These are phyloP conservation scores for Germaria angustata DNA, from an alignment of 2,888 invertebrate genomes.

Conservation along the genomic window DNA sequence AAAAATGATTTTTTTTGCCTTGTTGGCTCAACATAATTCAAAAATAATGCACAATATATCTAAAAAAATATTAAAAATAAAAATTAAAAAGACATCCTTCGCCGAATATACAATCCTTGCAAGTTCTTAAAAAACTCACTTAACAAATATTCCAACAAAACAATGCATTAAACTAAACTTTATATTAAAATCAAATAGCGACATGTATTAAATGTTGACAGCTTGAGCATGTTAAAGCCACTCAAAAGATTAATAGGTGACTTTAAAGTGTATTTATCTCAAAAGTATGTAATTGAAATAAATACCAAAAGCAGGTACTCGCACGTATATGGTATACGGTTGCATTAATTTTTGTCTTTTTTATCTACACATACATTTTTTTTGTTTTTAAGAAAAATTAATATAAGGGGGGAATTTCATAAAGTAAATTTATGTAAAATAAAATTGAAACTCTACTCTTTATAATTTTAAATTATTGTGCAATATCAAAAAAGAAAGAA, in stretches of 20 bases:
- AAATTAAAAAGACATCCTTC: too few species aligned
- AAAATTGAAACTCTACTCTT: constrained; percentile 14
- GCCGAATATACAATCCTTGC: background rate
- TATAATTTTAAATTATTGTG: constrained; percentile 15
- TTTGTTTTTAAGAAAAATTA: too few species aligned
- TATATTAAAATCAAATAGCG: background rate
- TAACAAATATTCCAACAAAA: background rate
- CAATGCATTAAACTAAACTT: constrained; percentile 10
- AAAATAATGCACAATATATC: too few species aligned
- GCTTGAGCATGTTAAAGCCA: constrained; percentile 31
- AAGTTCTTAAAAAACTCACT: background rate
- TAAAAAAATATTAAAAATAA: background rate
- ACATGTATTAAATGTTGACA: constrained; percentile 14
- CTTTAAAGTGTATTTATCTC: constrained; percentile 40
- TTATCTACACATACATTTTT: background rate
- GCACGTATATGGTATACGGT: background rate
- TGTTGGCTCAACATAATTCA: too few species aligned
- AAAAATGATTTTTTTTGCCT: too few species aligned
- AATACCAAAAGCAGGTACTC: constrained; percentile 39
- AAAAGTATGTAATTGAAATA: constrained; percentile 53
- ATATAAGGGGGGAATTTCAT: constrained; percentile 28
- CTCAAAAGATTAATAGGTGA: constrained; percentile 38
- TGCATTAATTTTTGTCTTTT: background rate
- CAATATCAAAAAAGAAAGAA: constrained; percentile 9
- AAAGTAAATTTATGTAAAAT: constrained; percentile 17